phyloP scores from a whole-genome alignment of 2,797 vertebrate species.

The Buceros bicornis region DNA sequence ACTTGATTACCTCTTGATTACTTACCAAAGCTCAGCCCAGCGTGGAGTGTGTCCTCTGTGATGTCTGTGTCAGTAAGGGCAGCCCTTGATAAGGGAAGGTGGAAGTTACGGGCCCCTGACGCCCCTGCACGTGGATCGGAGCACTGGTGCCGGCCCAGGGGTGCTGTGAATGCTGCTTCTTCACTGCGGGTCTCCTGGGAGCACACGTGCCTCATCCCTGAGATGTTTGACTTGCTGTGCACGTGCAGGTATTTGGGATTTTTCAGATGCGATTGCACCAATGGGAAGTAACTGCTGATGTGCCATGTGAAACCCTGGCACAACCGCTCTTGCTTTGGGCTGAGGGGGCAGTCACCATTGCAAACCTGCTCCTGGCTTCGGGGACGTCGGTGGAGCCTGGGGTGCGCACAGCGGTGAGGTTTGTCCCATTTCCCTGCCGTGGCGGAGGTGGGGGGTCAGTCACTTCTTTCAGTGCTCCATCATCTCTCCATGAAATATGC shows the following conservation, averaged over 20 bases:
- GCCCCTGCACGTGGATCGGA: rapidly evolving
- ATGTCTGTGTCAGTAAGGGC: rapidly evolving
- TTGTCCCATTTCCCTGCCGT: background rate
- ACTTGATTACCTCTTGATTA: background rate
- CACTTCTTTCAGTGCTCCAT: background rate
- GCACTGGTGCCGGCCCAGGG: background rate
- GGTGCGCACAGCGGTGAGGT: rapidly evolving
- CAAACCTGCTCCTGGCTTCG: background rate
- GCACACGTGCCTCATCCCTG: background rate
- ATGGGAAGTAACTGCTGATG: background rate
- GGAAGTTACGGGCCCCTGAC: background rate
- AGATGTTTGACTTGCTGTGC: rapidly evolving
- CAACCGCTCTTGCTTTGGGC: background rate
- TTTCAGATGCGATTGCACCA: rapidly evolving
- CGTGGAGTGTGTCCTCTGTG: rapidly evolving
- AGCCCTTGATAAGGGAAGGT: background rate
- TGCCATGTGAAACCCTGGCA: rapidly evolving
- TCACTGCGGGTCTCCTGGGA: background rate
- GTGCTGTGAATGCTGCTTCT: background rate
- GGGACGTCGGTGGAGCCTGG: rapidly evolving
- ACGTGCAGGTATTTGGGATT: background rate
- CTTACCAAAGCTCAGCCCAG: rapidly evolving
- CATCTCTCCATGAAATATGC: rapidly evolving
- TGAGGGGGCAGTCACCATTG: background rate
- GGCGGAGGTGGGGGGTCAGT: background rate